Conservation (phyloP, 2,113 vertebrate species). For the Dipodomys spectabilis region DNA sequence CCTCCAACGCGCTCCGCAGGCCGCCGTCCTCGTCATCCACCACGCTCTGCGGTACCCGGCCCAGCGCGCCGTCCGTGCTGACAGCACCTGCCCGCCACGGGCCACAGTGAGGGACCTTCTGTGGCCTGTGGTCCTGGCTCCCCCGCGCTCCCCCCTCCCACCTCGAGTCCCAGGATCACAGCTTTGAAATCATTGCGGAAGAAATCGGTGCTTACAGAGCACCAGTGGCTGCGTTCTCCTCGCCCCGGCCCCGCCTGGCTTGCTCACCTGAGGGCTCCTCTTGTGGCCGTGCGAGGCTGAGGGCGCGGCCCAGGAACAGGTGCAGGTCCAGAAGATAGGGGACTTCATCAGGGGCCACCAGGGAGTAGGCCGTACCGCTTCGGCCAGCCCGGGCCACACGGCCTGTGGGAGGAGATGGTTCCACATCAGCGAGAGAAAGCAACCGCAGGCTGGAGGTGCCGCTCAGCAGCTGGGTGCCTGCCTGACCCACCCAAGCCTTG, state of each 20-base stretch:
- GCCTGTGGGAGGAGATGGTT: constrained; percentile 82
- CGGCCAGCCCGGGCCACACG: constrained; percentile 96
- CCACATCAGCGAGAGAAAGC: rapidly evolving
- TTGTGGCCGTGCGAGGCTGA: constrained; percentile 86
- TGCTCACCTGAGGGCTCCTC: constrained; percentile 86
- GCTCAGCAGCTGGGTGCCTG: no score
- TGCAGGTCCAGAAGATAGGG: constrained; percentile 95
- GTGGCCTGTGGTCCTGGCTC: rapidly evolving
- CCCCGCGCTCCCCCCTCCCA: neutral
- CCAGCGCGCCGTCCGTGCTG: constrained; percentile 88
- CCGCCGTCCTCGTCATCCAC: constrained; percentile 93
- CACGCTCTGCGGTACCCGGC: constrained; percentile 94
- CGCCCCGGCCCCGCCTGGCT: neutral
- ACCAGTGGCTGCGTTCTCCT: no score
- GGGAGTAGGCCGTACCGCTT: constrained; percentile 92
- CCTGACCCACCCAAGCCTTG: no score
- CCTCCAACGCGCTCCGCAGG: constrained; percentile 87
- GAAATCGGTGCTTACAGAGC: no score
- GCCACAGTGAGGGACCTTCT: neutral
- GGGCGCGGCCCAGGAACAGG: constrained; percentile 92
- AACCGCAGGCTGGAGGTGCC: neutral
- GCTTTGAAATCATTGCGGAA: no score
- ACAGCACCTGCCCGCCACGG: neutral
- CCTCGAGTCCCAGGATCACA: neutral
- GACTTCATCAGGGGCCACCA: constrained; percentile 94